phyloP scores from a whole-genome alignment of 2,113 vertebrate species.

The Poeciliopsis occidentalis region DNA sequence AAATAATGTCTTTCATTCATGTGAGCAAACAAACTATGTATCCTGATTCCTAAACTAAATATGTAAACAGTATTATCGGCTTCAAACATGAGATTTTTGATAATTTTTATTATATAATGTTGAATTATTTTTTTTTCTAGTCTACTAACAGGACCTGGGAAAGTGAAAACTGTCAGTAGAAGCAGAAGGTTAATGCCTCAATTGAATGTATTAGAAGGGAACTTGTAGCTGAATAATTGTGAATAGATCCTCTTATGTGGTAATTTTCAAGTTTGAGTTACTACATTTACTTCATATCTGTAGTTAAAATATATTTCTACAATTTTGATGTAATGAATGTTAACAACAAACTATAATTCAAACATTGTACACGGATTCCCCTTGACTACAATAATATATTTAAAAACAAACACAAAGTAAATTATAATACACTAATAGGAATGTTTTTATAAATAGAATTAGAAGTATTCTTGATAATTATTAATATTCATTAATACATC shows the following conservation, averaged over 20 bases:
- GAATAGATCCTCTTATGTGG: neutral
- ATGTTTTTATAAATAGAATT: neutral
- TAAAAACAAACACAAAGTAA: neutral
- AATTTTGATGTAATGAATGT: neutral
- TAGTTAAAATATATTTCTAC: neutral
- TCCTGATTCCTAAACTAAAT: neutral
- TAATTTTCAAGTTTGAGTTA: neutral
- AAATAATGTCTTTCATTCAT: too few species aligned
- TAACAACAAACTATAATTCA: neutral
- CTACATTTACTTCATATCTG: neutral
- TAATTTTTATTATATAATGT: neutral
- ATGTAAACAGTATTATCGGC: neutral
- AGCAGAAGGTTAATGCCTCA: neutral
- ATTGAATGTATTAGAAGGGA: too few species aligned
- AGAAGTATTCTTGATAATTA: neutral
- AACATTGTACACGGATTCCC: neutral
- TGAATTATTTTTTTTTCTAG: too few species aligned
- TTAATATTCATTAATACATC: neutral
- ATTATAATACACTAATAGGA: neutral
- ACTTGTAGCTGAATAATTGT: too few species aligned
- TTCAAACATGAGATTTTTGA: neutral
- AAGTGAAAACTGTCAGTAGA: neutral
- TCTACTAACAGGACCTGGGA: neutral
- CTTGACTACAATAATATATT: neutral
- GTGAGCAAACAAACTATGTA: neutral